Evolutionary conservation across 1,140 invertebrate species (phyloP).

Genomic region (Scaptodrosophila lebanonensis): DNA sequence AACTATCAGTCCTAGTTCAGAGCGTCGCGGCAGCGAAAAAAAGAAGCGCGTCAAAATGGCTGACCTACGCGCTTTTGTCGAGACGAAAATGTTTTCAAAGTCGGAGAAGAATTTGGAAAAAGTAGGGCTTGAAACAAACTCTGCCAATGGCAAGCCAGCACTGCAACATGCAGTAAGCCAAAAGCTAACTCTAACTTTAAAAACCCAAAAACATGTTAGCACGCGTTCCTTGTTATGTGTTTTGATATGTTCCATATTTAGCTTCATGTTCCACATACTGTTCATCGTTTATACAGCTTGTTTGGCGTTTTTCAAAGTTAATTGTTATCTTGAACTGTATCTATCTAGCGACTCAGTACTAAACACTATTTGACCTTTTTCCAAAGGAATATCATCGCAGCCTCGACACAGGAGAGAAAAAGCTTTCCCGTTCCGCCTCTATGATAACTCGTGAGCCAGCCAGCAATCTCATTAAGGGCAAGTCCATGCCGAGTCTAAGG

Average conservation of each 20-base stretch:
- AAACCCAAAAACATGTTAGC: conserved; percentile 16
- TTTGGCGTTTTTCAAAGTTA: conserved; percentile 38
- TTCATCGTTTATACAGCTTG: conserved; percentile 19
- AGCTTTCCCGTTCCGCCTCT: conserved; percentile 82
- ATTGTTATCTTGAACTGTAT: conserved; percentile 9
- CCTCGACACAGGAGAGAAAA: conserved; percentile 86
- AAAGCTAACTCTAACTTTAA: conserved; percentile 39
- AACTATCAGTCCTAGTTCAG: conserved; percentile 78
- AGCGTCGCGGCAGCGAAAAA: conserved; percentile 88
- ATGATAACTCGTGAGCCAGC: conserved; percentile 79
- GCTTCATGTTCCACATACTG: background rate
- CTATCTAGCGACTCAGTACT: background rate
- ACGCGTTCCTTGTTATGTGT: conserved; percentile 43
- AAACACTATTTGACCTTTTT: conserved; percentile 26
- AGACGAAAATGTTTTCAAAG: conserved; percentile 92
- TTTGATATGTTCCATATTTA: conserved; percentile 6
- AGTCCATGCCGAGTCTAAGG: conserved; percentile 97
- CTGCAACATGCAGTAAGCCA: conserved; percentile 76
- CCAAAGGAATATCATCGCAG: conserved; percentile 90
- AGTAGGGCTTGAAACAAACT: conserved; percentile 86
- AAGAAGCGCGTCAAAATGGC: conserved; percentile 93
- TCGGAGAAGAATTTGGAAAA: conserved; percentile 94
- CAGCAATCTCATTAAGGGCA: conserved; percentile 91
- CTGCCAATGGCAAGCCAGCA: conserved; percentile 78
- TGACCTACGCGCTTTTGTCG: conserved; percentile 92